Conservation (phyloP, 2,797 vertebrate genomes). For the Podarcis lilfordi region DNA sequence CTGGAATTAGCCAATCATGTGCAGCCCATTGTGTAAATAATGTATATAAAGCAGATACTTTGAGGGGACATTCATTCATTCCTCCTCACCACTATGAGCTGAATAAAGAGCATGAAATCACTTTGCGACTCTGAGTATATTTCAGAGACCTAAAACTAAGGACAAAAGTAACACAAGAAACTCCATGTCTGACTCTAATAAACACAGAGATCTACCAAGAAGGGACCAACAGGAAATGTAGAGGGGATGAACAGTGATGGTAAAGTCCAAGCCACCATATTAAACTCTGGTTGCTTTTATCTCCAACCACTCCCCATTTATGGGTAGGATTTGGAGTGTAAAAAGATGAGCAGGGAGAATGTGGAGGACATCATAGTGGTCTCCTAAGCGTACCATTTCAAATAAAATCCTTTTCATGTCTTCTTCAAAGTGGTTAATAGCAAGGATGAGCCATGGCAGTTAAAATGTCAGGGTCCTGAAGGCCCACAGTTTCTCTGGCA, state of each 20-base stretch:
- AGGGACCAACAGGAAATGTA: too few relatives aligned
- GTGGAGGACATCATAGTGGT: not conserved
- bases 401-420: not conserved
- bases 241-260: not conserved
- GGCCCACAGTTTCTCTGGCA: rapidly evolving
- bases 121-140: too few relatives aligned
- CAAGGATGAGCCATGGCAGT: conserved; percentile 17
- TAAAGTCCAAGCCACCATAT: not conserved
- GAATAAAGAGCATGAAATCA: too few relatives aligned
- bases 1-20: too few relatives aligned
- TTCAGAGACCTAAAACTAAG: too few relatives aligned
- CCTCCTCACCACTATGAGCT: too few relatives aligned
- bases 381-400: not conserved
- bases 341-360: conserved; percentile 10
- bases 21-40: too few relatives aligned
- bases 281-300: not conserved
- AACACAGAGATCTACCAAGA: not conserved
- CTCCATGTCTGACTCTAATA: too few relatives aligned
- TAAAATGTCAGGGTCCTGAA: conserved; percentile 16
- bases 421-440: not conserved
- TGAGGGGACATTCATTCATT: too few relatives aligned
- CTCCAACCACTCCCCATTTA: not conserved
- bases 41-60: too few relatives aligned
- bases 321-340: not conserved
- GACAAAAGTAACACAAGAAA: too few relatives aligned